Evolutionary conservation across 92 coral and sea anemone species (phyloP).

Genomic region (Isaurus tuberculatus): DNA sequence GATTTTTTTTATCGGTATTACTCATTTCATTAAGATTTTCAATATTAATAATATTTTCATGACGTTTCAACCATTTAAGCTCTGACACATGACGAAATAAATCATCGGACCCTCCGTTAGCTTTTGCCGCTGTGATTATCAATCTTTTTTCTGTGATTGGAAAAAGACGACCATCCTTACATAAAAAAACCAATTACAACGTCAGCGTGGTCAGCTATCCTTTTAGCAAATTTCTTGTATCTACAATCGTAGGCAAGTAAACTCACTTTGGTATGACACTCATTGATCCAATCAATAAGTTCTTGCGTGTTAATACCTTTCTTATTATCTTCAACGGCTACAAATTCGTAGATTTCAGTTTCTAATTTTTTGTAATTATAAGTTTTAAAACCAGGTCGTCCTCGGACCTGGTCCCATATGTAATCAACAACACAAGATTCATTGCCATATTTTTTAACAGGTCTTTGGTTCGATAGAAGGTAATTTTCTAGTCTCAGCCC

Average conservation of each 20-base stretch:
- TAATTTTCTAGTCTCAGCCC: background rate
- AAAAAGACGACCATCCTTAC: constrained; percentile 55
- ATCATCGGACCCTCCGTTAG: constrained; percentile 57
- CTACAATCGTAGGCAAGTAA: constrained; percentile 55
- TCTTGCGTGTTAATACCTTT: background rate
- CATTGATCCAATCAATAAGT: background rate
- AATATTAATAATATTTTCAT: constrained; percentile 44
- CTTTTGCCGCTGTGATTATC: constrained; percentile 47
- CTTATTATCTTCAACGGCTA: background rate
- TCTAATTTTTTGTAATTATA: background rate
- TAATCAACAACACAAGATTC: background rate
- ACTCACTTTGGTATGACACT: background rate
- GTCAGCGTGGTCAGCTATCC: background rate
- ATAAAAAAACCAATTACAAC: constrained; percentile 30
- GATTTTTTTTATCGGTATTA: background rate
- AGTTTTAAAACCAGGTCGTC: background rate
- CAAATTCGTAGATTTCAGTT: background rate
- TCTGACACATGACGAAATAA: constrained; percentile 50
- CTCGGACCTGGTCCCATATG: background rate
- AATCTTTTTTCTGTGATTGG: constrained; percentile 48
- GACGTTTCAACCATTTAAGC: constrained; percentile 55
- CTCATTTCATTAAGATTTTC: background rate
- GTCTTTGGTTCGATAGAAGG: background rate
- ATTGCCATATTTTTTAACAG: background rate
- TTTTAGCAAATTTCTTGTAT: constrained; percentile 49